Base-by-base conservation (phyloP, 1,140 invertebrate genomes). In the Chlorops oryzae region DNA sequence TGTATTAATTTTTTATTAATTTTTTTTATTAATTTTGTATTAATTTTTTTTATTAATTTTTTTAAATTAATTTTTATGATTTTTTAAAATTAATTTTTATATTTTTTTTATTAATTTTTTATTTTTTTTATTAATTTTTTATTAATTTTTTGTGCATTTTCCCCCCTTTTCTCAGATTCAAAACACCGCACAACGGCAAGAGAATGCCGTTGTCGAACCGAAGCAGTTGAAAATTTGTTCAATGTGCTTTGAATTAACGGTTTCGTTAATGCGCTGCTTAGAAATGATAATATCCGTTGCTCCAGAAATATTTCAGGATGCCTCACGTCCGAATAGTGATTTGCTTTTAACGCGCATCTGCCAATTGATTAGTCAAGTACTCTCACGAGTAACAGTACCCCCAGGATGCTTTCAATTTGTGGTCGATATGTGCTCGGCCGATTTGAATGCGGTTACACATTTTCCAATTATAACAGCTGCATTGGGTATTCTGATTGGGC, bases 221-320 rank as follows among this genome's bases (percentile, higher is more conserved):
- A 76, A 87, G 21, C 87, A 90, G 54, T 74, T 91, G 3, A 90
- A 88, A 71, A 83, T 91, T 27, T 91, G 88, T 59, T 85, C 86
- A 0, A 90, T 88, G 6, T 91, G 88, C 63, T 88, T 87, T 63
- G 84, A 88, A 60, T 73, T 89, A 17, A 77, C 84, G 1, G 76
- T 86, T 13, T 81, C 82, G 4, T 70, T 88, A 34, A 73, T 88
- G 50, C 76, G 88, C 46, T 87, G 89, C 6, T 72, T 91, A 25
- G 88, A 92, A 72, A 89, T 92, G 88, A 80, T 88, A 1, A 75
- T 84, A 2, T 78, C 75, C 3, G 72, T 88, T 10, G 79, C 79
- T 0, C 81, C 82, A 0, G 73, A 75, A 23, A 68, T 87, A 17
- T 82, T 88, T 51, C 79, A 73, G 9, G 80, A 86, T 68, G 68